Evolutionary conservation across 2,888 invertebrate genomes (phyloP), one percentile per base, ranked within the genome.

Genomic region (Athalia rosae): DNA sequence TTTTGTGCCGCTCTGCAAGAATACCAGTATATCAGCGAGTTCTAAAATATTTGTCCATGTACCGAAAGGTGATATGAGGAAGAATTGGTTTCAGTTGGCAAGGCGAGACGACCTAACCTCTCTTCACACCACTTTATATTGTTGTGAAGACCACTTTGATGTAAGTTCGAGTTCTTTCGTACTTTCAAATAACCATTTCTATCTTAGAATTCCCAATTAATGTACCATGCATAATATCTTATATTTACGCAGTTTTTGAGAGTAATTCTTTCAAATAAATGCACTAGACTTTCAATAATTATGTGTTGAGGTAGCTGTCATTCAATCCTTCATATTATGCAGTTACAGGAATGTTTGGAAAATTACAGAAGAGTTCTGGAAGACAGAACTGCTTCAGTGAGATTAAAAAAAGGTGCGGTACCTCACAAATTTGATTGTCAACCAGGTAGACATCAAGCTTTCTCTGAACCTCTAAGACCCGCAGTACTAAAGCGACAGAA

Each of bases 391-490:
- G 48, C 48, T 9, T 48, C 48, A 48, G 48, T 48, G 8, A 48
- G 48, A 48, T 9, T 48, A 48, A 48, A 48, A 48, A 48, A 0
- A 8, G 48, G 48, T 76, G 76, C 45, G 11, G 53, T 76, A 50
- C 76, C 76, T 64, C 76, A 66, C 58, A 76, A 76, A 66, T 76
- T 77, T 69, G 47, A 43, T 4, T 77, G 77, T 77, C 69, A 69
- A 50, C 77, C 77, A 45, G 43, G 56, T 43, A 64, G 58, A 45
- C 43, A 58, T 45, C 5, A 45, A 58, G 63, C 43, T 28, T 15
- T 48, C 47, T 53, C 43, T 58, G n/a, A 67, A 61, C 41, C 53
- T 76, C 8, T 61, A 28, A 59, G 77, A 69, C 50, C 77, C n/a
- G 61, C 13, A 45, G 77, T 45, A 61, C 56, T 56, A 9, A 77